phyloP scores from a whole-genome alignment of 2,113 vertebrate genomes.

The Semicossyphus pulcher region DNA sequence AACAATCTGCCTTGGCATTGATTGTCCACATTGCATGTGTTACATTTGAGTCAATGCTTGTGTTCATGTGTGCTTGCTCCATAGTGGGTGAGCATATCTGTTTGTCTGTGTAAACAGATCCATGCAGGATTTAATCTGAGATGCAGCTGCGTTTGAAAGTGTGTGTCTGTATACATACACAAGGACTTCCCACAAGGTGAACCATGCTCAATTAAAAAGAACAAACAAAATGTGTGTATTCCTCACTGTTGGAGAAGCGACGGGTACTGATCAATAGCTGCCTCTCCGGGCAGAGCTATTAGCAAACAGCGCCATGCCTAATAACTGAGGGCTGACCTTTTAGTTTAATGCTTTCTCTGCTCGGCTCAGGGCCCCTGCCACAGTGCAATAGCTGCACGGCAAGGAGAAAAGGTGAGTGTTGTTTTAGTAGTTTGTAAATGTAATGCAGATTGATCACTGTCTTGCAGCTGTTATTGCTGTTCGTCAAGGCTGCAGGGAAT shows the following conservation, averaged over 20 bases:
- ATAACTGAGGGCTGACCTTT: slow-evolving; percentile 84
- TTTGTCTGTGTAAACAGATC: neutral
- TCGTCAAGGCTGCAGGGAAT: slow-evolving; percentile 69
- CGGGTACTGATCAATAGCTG: slow-evolving; percentile 78
- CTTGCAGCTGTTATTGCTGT: slow-evolving; percentile 70
- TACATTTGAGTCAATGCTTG: neutral
- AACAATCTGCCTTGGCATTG: neutral
- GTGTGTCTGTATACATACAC: slow-evolving; percentile 29
- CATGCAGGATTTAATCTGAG: slow-evolving; percentile 9
- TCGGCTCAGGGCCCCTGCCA: slow-evolving; percentile 54
- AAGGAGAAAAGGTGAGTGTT: slow-evolving; percentile 84
- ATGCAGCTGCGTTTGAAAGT: slow-evolving; percentile 3
- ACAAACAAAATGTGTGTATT: slow-evolving; percentile 79
- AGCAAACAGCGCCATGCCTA: slow-evolving; percentile 80
- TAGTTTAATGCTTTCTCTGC: slow-evolving; percentile 72
- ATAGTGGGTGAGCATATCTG: neutral
- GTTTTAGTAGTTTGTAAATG: slow-evolving; percentile 82
- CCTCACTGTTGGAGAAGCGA: slow-evolving; percentile 65
- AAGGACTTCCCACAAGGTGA: slow-evolving; percentile 73
- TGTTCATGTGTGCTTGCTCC: slow-evolving; percentile 7
- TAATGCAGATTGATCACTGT: slow-evolving; percentile 83
- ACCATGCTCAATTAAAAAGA: slow-evolving; percentile 75
- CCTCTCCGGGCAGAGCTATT: slow-evolving; percentile 78
- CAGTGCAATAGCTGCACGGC: slow-evolving; percentile 58
- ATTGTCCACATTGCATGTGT: slow-evolving; percentile 24